phyloP scores from a whole-genome alignment of 2,888 invertebrate species.

The Platynereis dumerilii region DNA sequence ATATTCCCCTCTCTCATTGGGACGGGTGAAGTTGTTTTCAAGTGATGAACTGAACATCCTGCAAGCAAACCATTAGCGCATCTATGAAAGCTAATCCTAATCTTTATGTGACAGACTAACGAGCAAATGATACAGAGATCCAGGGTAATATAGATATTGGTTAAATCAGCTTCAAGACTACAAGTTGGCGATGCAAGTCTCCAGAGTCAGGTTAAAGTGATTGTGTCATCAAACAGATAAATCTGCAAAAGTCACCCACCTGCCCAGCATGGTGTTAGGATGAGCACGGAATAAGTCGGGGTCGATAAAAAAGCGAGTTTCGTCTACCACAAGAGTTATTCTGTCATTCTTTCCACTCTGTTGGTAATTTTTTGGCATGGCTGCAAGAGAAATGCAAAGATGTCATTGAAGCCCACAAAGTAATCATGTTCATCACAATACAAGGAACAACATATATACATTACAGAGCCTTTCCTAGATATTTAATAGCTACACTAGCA shows the following conservation, averaged over 20 bases:
- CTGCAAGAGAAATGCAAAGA: too few relatives aligned
- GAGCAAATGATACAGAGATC: not conserved
- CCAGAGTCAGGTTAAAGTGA: too few relatives aligned
- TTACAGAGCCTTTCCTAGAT: too few relatives aligned
- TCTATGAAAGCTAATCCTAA: not conserved
- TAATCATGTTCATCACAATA: too few relatives aligned
- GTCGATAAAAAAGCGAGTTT: constrained; percentile 91
- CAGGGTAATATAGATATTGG: too few relatives aligned
- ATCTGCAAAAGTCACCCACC: constrained; percentile 60
- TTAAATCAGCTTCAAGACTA: too few relatives aligned
- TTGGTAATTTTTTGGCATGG: too few relatives aligned
- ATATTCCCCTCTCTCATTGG: constrained; percentile 96
- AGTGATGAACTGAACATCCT: constrained; percentile 94
- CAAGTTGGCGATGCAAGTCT: too few relatives aligned
- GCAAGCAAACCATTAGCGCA: constrained; percentile 35
- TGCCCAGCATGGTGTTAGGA: constrained; percentile 98
- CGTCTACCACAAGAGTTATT: constrained; percentile 84
- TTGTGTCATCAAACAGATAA: too few relatives aligned
- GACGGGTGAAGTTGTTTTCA: constrained; percentile 81
- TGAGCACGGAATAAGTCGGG: constrained; percentile 90
- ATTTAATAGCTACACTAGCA: too few relatives aligned
- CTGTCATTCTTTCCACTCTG: constrained; percentile 26
- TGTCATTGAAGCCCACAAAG: too few relatives aligned
- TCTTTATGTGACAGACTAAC: not conserved
- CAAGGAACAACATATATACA: too few relatives aligned